phyloP scores from a whole-genome alignment of 2,113 vertebrate species.

The Myanophis thanlyinensis region DNA sequence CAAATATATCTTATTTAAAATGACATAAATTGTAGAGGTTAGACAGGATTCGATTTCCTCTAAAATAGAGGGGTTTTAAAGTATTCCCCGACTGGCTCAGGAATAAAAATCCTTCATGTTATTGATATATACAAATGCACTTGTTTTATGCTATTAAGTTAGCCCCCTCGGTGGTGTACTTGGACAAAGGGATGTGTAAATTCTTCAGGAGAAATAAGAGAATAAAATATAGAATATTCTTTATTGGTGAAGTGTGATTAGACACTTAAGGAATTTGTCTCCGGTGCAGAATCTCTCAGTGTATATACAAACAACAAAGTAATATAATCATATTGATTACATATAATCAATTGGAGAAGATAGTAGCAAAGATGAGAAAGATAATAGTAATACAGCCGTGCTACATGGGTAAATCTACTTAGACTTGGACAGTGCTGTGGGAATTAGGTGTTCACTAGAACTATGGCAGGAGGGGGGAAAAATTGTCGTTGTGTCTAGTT shows the following conservation, averaged over 20 bases:
- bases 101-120: conserved; percentile 75
- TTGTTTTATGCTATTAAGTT: conserved; percentile 73
- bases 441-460: not conserved
- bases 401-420: not conserved
- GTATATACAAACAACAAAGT: not conserved
- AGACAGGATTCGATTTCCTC: conserved; percentile 83
- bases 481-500: not conserved
- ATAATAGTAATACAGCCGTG: not conserved
- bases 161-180: conserved; percentile 56
- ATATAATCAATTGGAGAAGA: not conserved
- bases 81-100: conserved; percentile 76
- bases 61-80: conserved; percentile 81
- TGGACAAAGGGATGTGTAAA: conserved; percentile 66
- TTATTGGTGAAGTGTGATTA: not conserved
- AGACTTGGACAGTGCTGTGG: not conserved
- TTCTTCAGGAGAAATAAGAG: conserved; percentile 57
- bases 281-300: not conserved
- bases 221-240: not conserved
- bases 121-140: conserved; percentile 78
- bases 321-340: not conserved
- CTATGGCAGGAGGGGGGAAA: not conserved
- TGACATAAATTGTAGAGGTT: conserved; percentile 83
- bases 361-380: not conserved
- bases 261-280: not conserved
- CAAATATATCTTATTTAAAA: conserved; percentile 85